Conservation (phyloP, 2,113 vertebrate genomes). For the Copsychus sechellarum region DNA sequence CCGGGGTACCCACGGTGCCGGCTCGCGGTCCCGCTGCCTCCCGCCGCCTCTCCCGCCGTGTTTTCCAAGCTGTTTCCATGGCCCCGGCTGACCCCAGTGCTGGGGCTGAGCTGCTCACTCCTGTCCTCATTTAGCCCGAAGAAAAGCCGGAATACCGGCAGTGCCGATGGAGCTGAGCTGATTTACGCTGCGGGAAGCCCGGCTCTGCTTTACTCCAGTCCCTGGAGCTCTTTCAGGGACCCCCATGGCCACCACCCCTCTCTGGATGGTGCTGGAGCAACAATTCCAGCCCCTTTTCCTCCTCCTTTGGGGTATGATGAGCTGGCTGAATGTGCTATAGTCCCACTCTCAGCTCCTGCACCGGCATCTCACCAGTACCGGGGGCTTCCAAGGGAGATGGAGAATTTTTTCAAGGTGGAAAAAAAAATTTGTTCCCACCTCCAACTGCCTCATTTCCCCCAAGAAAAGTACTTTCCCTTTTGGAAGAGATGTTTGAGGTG, state of each 20-base stretch:
- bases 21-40: neutral
- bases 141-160: neutral
- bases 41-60: neutral
- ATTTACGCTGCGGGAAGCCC: neutral
- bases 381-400: neutral
- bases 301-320: fast-evolving
- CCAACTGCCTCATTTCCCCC: fast-evolving
- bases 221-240: fast-evolving
- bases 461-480: neutral
- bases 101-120: constrained; percentile 31
- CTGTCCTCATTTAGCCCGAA: constrained; percentile 61
- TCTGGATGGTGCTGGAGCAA: fast-evolving
- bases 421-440: neutral
- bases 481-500: neutral
- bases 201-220: neutral
- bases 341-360: neutral
- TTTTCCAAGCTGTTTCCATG: constrained; percentile 48
- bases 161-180: neutral
- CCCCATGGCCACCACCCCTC: fast-evolving
- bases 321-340: fast-evolving
- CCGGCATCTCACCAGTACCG: fast-evolving
- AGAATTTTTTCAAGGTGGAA: neutral
- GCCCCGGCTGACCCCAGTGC: constrained; percentile 43
- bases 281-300: neutral
- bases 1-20: neutral